Conservation (phyloP, 1,140 invertebrate genomes). For the Campoletis sonorensis region DNA sequence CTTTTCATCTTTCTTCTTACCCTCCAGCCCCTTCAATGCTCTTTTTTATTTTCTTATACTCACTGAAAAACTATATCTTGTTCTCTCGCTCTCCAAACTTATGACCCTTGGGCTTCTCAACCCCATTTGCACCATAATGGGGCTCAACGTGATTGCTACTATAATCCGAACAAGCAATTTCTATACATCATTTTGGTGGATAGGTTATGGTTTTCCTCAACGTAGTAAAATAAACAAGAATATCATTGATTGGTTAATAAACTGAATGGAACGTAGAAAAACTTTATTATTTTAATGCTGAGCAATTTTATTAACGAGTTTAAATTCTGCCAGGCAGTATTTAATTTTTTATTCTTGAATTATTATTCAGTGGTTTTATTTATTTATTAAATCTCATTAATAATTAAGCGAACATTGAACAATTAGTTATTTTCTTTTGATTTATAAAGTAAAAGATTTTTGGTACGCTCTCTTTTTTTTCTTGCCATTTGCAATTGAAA, state of each 20-base stretch:
- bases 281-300: too few species aligned
- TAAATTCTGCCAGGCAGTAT: too few species aligned
- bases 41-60: conserved; percentile 2
- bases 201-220: neutral
- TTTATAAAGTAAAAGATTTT: too few species aligned
- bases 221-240: neutral
- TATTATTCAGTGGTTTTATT: too few species aligned
- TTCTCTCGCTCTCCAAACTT: conserved; percentile 34
- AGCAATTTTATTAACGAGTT: too few species aligned
- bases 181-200: neutral
- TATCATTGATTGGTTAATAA: neutral
- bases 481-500: too few species aligned
- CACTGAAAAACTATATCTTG: conserved; percentile 42
- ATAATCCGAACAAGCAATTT: conserved; percentile 15
- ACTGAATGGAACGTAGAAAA: too few species aligned
- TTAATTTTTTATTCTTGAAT: too few species aligned
- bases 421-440: too few species aligned
- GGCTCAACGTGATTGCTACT: conserved; percentile 24
- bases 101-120: conserved; percentile 47
- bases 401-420: too few species aligned
- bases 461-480: too few species aligned
- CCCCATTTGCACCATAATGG: conserved; percentile 72
- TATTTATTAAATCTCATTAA: too few species aligned
- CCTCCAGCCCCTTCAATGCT: conserved; percentile 11
- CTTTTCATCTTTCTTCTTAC: conserved; percentile 22